phyloP scores from a whole-genome alignment of 2,113 vertebrate species.

The Micromys minutus region DNA sequence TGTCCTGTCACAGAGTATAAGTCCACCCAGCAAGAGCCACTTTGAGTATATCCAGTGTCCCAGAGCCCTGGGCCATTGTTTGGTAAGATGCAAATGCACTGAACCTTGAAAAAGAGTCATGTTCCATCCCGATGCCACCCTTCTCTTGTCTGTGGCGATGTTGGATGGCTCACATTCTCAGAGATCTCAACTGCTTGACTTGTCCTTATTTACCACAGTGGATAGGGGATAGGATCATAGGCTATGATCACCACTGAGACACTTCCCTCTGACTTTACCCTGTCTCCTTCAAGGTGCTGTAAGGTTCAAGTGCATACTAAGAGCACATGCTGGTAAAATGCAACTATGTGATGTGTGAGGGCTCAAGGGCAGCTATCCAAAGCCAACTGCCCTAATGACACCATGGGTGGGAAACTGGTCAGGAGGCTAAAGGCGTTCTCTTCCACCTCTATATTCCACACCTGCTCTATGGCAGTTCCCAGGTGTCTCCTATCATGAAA shows the following conservation, averaged over 20 bases:
- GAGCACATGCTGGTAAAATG: neutral
- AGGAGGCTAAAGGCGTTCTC: neutral
- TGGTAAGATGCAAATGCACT: neutral
- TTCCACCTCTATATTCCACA: neutral
- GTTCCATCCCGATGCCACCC: neutral
- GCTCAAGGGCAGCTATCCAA: neutral
- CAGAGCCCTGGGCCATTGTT: neutral
- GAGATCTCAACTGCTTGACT: neutral
- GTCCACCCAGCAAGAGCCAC: neutral
- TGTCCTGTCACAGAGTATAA: neutral
- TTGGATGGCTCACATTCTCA: neutral
- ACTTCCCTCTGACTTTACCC: neutral
- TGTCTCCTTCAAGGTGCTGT: neutral
- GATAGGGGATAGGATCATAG: too few relatives aligned
- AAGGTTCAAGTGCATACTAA: neutral
- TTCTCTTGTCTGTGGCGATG: neutral
- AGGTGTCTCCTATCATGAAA: neutral
- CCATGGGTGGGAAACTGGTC: too few relatives aligned
- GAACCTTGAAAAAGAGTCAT: neutral
- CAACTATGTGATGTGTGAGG: neutral
- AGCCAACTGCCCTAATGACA: neutral
- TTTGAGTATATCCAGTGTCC: neutral
- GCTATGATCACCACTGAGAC: neutral
- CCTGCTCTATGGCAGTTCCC: neutral
- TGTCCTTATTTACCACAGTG: neutral